These are phyloP conservation scores for Mantis religiosa DNA, from an alignment of 2,888 invertebrate species.

Conservation along the genomic window DNA sequence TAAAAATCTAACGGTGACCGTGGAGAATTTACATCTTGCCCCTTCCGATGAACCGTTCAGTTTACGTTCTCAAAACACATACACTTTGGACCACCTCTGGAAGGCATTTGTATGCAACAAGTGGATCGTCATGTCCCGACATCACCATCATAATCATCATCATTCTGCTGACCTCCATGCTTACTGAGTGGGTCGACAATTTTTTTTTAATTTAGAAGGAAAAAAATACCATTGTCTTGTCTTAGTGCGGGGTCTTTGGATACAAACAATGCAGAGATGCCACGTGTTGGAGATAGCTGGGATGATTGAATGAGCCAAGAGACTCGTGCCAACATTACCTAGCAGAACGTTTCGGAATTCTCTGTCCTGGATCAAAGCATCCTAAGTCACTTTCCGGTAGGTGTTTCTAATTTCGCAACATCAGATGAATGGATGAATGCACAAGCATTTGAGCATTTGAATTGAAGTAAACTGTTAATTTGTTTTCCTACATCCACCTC, in stretches of 20 bases:
- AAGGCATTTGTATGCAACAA: not conserved
- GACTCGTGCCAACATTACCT: not conserved
- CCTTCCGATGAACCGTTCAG: not conserved
- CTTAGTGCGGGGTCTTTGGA: not conserved
- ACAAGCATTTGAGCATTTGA: not conserved
- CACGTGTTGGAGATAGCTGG: not conserved
- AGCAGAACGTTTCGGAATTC: not conserved
- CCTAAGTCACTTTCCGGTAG: not conserved
- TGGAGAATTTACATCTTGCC: too few relatives aligned
- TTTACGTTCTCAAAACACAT: not conserved
- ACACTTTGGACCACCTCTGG: not conserved
- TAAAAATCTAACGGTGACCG: too few relatives aligned
- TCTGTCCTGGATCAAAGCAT: not conserved
- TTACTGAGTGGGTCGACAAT: not conserved
- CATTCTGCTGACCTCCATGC: not conserved
- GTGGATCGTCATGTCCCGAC: not conserved
- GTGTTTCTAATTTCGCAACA: not conserved
- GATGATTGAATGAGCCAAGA: not conserved
- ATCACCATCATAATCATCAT: not conserved
- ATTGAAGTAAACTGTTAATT: too few relatives aligned
- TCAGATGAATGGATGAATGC: not conserved
- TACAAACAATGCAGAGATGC: not conserved
- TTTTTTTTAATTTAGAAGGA: not conserved
- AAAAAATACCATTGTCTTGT: not conserved
- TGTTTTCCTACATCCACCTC: too few relatives aligned